A percentile compares a stretch with the other conserved stretches of the same genome.
Conservation (phyloP, 2,113 vertebrate species). For the Mobula birostris region DNA sequence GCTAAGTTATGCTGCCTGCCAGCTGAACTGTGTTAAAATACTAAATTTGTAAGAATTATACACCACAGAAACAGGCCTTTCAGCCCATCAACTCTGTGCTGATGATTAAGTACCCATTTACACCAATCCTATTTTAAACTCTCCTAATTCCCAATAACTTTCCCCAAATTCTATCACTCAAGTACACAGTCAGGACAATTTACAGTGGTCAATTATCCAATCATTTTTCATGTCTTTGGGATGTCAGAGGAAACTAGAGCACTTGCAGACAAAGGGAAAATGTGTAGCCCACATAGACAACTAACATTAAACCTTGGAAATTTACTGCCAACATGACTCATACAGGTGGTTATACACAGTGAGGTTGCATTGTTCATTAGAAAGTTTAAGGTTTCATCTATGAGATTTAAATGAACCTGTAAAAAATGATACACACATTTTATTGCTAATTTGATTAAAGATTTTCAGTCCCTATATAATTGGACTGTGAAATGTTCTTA, state of each 20-base stretch:
- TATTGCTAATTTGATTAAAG: not conserved
- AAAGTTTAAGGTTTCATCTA: not conserved
- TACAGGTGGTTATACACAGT: not conserved
- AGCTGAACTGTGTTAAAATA: not conserved
- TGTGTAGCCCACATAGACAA: not conserved
- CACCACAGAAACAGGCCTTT: too few relatives aligned
- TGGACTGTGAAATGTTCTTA: not conserved
- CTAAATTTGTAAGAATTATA: not conserved
- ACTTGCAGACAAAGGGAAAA: too few relatives aligned
- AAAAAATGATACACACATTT: not conserved
- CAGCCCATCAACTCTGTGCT: too few relatives aligned
- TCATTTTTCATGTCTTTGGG: too few relatives aligned
- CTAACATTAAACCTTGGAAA: not conserved
- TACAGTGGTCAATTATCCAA: too few relatives aligned
- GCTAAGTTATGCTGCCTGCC: not conserved
- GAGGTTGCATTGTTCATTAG: not conserved
- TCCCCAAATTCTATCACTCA: too few relatives aligned
- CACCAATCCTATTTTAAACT: too few relatives aligned
- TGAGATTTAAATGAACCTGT: not conserved
- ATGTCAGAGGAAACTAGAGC: too few relatives aligned
- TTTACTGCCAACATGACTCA: not conserved
- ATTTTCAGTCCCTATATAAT: not conserved
- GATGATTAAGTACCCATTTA: too few relatives aligned
- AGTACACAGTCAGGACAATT: too few relatives aligned
- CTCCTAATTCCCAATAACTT: too few relatives aligned